Evolutionary conservation across 1,140 invertebrate genomes (phyloP), one percentile per base, ranked within the genome.

Genomic region (Bombus ignitus): DNA sequence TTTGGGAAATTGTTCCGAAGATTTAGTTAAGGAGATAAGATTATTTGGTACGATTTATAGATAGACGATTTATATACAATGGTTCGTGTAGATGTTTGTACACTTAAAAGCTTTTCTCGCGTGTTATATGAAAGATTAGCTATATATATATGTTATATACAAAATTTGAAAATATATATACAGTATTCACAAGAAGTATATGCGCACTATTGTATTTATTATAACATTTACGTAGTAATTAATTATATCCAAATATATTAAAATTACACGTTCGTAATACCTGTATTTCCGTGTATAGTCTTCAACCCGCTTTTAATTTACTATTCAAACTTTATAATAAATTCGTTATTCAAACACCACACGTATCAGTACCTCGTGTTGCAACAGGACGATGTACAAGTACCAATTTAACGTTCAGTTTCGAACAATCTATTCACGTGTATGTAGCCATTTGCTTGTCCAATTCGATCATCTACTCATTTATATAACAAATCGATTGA

Each of bases 391-490:
- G 6, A 3, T 62, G 22, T 76, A 59, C 22, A 28, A 12, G 53
- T 22, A 28, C 15, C 25, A 39, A 59, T 18, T 53, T 77, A 62
- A 10, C 13, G 39, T 35, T 32, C 13, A n/a, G 3, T 73, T 9
- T 70, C 65, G 25, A 47, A 70, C 53, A 66, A 57, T 53, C 22
- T 42, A 28, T 47, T 35, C 42, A 9, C 47, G 5, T 37, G n/a
- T 35, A 74, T 25, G 13, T 72, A n/a, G 2, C 28, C 53, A 62
- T n/a, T 37, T n/a, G 70, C 6, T 70, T n/a, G 3, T 42, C 44
- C 44, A 75, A 73, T 85, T 87, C 62, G 15, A 86, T 88, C 37
- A 44, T 10, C 18, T 28, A 8, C 32, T 25, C 59, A 39, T 78
- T 82, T 53, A 39, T 32, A 5, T 86, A 78, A 73, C 68, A 6